A percentile compares a stretch with the other conserved stretches of the same genome.
Evolutionary conservation across 2,797 vertebrate species (phyloP).

Genomic region (Diglossa cyanea): DNA sequence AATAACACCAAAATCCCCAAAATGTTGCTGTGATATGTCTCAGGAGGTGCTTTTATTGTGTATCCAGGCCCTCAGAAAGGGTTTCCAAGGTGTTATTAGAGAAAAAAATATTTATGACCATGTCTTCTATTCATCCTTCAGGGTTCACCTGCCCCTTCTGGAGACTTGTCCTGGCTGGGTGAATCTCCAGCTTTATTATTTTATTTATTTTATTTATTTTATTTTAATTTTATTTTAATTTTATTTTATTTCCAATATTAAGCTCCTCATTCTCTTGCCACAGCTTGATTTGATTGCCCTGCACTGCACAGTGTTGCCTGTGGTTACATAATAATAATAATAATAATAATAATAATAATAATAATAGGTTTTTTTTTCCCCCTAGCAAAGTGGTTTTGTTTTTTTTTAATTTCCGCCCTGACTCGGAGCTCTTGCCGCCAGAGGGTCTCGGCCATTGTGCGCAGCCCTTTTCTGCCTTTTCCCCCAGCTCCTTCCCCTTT

Average conservation of each 20-base stretch:
- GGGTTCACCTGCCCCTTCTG: not conserved
- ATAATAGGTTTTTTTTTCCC: not conserved
- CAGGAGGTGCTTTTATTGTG: not conserved
- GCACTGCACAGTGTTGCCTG: not conserved
- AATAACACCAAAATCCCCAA: not conserved
- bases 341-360: too few relatives aligned
- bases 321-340: not conserved
- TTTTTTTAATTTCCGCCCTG: not conserved
- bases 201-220: too few relatives aligned
- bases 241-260: not conserved
- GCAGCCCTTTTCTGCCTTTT: not conserved
- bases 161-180: not conserved
- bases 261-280: not conserved
- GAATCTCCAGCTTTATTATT: not conserved
- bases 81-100: not conserved
- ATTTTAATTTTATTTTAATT: too few relatives aligned
- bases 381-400: not conserved
- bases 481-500: fast-evolving
- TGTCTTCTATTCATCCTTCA: not conserved
- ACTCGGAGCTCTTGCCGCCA: not conserved
- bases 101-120: not conserved
- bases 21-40: not conserved
- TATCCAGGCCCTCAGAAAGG: not conserved
- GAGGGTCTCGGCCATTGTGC: not conserved
- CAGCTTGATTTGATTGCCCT: not conserved